phyloP scores from a whole-genome alignment of 2,113 vertebrate species.

The Centropus unirufus region DNA sequence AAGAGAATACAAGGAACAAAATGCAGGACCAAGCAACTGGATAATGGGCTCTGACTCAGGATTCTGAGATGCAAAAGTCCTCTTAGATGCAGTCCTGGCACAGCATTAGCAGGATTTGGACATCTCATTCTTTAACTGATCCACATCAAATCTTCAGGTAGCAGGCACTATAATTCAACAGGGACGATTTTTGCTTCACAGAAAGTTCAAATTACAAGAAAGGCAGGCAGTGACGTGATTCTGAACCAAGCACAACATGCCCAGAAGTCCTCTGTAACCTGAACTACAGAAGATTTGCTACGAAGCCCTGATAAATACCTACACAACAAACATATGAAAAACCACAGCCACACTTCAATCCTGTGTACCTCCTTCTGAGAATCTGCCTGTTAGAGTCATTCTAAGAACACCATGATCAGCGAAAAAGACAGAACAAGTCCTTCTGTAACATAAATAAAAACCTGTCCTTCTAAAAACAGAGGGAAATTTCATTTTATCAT shows the following conservation, averaged over 20 bases:
- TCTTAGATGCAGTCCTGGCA: background rate
- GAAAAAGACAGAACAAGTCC: conserved; percentile 51
- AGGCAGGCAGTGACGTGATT: background rate
- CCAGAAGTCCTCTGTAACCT: conserved; percentile 2
- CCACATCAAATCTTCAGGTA: background rate
- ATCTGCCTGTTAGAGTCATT: conserved; percentile 29
- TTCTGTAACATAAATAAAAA: conserved; percentile 53
- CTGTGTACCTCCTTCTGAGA: conserved; percentile 41
- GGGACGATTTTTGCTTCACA: background rate
- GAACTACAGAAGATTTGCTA: background rate
- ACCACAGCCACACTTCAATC: background rate
- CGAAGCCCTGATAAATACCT: background rate
- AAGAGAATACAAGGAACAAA: background rate
- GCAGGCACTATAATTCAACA: background rate
- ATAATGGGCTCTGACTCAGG: rapidly evolving
- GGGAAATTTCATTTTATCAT: conserved; percentile 2
- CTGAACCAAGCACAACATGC: background rate
- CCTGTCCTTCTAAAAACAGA: conserved; percentile 5
- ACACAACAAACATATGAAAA: conserved; percentile 31
- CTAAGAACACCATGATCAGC: conserved; percentile 42
- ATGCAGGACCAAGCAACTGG: background rate
- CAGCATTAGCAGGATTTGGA: background rate
- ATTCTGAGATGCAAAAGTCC: background rate
- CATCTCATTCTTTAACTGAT: background rate
- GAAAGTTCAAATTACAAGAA: background rate